Percentiles rank a stretch among this genome's conserved stretches.
phyloP scores from a whole-genome alignment of 2,888 invertebrate genomes.

The Bugula neritina region DNA sequence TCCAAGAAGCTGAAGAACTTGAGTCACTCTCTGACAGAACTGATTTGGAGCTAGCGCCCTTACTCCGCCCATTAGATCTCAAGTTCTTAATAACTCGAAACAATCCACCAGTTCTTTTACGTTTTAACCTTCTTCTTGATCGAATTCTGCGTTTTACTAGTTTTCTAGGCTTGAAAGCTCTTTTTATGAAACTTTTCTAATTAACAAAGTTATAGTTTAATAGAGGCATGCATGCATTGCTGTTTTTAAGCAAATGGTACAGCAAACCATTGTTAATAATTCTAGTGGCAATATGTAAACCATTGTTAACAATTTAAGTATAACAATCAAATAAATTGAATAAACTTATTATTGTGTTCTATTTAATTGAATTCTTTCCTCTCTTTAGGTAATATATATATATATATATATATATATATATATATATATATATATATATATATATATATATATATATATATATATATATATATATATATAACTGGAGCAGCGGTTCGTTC shows the following conservation, averaged over 20 bases:
- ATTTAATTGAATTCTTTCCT: no score
- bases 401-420: constrained; percentile 27
- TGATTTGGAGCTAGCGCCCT: neutral
- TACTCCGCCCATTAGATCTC: neutral
- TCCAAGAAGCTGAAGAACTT: neutral
- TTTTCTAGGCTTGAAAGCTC: no score
- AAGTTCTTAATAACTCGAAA: neutral
- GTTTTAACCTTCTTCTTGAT: neutral
- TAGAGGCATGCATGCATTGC: no score
- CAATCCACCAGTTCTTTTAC: neutral
- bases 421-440: constrained; percentile 25
- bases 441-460: constrained; percentile 28
- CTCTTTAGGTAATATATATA: constrained; percentile 27
- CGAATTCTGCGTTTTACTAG: no score
- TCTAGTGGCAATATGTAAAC: no score
- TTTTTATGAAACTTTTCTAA: no score
- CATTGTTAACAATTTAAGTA: no score
- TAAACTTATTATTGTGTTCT: no score
- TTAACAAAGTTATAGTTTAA: no score
- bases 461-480: constrained; percentile 24
- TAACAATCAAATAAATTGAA: no score
- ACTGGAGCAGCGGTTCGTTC: no score
- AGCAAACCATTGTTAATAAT: no score
- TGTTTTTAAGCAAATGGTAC: neutral
- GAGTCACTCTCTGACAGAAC: neutral